Evolutionary conservation across 2,113 vertebrate genomes (phyloP), one percentile per base, ranked within the genome.

Genomic region (Rhinogobius similis): DNA sequence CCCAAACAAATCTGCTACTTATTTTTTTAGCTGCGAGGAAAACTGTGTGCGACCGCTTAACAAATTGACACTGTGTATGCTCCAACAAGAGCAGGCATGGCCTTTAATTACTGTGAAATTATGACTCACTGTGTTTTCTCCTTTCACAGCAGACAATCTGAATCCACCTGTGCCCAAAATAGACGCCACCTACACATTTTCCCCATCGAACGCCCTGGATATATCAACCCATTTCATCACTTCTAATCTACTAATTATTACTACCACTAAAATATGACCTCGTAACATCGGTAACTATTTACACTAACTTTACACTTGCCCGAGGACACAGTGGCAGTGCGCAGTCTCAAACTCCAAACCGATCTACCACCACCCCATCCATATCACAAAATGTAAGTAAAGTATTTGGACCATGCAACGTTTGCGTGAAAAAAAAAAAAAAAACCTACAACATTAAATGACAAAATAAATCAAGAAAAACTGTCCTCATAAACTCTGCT

Each of bases 111-210:
- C 65, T 64, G 65, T 62, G 75, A 75, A 64, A 72, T 76, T 68
- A 79, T 86, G 73, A 81, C 39, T 86, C 85, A 84, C 10, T 8
- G 36, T 76, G 76, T 78, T 78, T 86, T 79, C 81, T 79, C 72
- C 52, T 6, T 53, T 65, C 53, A 58, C 70, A 73, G 72, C 65
- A 82, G 70, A 87, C 75, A 39, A 67, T 69, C 56, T 55, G 36
- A 53, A 68, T 48, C 62, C 78, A 73, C 29, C 63, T 32, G 32
- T 81, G 67, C 85, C 82, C 72, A 89, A 91, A 92, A 89, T 88
- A 93, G 85, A 73, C 75, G 67, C 68, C 75, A 73, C 67, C 83
- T 79, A 69, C 74, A 5, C 73, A 72, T 65, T 63, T 58, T 58
- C 26, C 55, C 55, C 26, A 16, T 58, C 7, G 13, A 16, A 58